Base-by-base conservation (phyloP, 2,888 invertebrate species). In the Morinoia aosen region DNA sequence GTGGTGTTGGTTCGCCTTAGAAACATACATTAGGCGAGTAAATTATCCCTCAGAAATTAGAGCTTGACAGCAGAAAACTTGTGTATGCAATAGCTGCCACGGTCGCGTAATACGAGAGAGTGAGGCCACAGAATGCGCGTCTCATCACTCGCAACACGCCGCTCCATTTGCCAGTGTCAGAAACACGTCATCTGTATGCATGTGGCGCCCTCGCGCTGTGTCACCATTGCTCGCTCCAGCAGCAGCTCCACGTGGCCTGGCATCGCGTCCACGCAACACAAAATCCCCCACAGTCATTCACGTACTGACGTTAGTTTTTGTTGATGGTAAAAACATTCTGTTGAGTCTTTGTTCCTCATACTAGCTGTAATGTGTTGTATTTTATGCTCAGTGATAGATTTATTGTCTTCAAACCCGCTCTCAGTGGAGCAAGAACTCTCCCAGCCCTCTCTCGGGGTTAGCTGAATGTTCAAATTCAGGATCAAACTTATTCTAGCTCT, bases 121-220 rank as follows among this genome's bases (percentile, higher is more conserved):
- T 48, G 10, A 25, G 16, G 40, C 12, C 90, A 19, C 40, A 40
- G 90, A 90, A 90, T 90, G 40, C 40, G 40, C 48, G 90, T 90
- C 90, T 90, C 90, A 48, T 90, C 90, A 39, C 48, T 19, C 48
- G 90, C 90, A 90, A 90, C 90, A 90, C 90, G 90, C 11, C 16
- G 90, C 90, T 40, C 90, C 48, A 90, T 90, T 90, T 90, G 90
- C 40, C 90, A 90, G 90, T 90, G 90, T 90, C 90, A 90, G 40
- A 48, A 19, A 40, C 40, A 19, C 90, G 90, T 90, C 90, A 90
- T 90, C 90, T 40, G 90, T 90, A 90, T 90, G 90, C 90, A 90
- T 90, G 90, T 39, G 19, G 40, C 90, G 48, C 40, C 5, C 90
- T 16, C 8, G 40, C 8, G 90, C 90, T 90, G 40, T 40, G 90